phyloP scores from a whole-genome alignment of 2,888 invertebrate genomes.

The Tuta absoluta region DNA sequence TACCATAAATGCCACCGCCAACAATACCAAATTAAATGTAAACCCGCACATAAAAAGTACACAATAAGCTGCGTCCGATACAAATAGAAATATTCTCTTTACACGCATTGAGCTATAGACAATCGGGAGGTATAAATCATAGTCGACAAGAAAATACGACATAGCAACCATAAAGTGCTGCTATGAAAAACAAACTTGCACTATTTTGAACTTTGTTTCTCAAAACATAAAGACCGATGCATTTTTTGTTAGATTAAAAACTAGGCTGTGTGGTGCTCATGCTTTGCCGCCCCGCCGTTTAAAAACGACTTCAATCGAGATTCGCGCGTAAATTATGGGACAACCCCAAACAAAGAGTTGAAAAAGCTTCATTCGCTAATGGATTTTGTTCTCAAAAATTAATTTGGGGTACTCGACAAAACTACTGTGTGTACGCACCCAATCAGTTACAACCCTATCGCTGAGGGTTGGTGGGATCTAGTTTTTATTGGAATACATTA shows the following conservation, averaged over 20 bases:
- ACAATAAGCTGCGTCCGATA: constrained; percentile 62
- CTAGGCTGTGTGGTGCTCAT: constrained; percentile 12
- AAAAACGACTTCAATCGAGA: constrained; percentile 73
- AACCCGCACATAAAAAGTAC: constrained; percentile 67
- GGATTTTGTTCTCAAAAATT: constrained; percentile 80
- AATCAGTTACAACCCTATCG: constrained; percentile 59
- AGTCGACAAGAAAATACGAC: constrained; percentile 74
- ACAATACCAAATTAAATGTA: constrained; percentile 77
- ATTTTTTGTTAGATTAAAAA: neutral
- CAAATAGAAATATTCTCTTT: constrained; percentile 76
- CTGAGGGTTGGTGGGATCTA: constrained; percentile 43
- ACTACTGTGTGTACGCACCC: constrained; percentile 70
- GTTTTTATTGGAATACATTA: constrained; percentile 25
- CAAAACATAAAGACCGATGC: constrained; percentile 33
- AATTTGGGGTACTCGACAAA: constrained; percentile 78
- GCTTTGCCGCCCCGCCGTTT: constrained; percentile 72
- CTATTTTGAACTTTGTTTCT: constrained; percentile 40
- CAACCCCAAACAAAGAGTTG: constrained; percentile 72
- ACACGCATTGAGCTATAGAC: constrained; percentile 76
- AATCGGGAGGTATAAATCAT: constrained; percentile 76
- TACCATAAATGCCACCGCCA: constrained; percentile 64
- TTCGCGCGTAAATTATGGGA: constrained; percentile 78
- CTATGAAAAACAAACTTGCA: constrained; percentile 27
- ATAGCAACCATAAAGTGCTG: constrained; percentile 43
- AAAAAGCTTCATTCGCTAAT: constrained; percentile 76